These are phyloP conservation scores for Diuraphis noxia DNA, from an alignment of 1,140 invertebrate species.

Conservation along the genomic window DNA sequence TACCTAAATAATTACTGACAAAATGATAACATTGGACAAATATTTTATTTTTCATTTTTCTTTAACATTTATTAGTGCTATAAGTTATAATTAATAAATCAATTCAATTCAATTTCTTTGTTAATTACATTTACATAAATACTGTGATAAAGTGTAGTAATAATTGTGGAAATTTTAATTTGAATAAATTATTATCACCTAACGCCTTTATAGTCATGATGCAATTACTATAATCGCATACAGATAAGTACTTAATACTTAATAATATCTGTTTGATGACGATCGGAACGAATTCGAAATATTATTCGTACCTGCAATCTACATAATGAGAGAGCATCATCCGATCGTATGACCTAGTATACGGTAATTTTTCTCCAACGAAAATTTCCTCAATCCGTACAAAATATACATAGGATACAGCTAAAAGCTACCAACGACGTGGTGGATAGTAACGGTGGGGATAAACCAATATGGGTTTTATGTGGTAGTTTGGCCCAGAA, in stretches of 20 bases:
- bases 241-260: background rate
- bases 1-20: no score
- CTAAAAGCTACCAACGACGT: background rate
- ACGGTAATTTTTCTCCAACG: background rate
- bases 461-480: constrained; percentile 22
- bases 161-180: no score
- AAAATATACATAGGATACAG: background rate
- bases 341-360: background rate
- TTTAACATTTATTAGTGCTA: no score
- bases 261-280: background rate
- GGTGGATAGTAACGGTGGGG: background rate
- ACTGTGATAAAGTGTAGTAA: no score
- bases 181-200: no score
- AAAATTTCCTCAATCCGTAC: background rate
- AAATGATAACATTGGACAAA: no score
- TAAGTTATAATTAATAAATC: no score
- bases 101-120: no score
- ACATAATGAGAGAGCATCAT: background rate
- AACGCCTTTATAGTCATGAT: no score
- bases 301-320: background rate
- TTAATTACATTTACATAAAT: no score
- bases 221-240: background rate
- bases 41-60: no score
- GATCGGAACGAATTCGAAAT: background rate
- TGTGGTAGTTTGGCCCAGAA: background rate